Evolutionary conservation across 2,888 invertebrate species (phyloP).

Genomic region (Mermis nigrescens): DNA sequence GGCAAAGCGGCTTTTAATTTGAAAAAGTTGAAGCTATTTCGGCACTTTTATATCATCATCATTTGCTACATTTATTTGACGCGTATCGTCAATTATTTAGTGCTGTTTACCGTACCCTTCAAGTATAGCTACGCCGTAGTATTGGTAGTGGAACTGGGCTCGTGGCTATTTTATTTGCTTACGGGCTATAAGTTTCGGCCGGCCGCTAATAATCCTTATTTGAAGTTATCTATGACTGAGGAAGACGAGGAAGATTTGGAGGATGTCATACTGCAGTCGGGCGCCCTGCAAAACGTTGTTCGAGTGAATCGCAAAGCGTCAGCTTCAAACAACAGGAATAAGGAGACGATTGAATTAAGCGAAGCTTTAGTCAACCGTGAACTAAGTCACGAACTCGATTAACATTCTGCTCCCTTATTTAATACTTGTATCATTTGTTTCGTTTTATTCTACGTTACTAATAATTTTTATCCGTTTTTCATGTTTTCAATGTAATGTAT

Average conservation of each 20-base stretch:
- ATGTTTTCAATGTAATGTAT: no score
- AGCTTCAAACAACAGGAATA: not conserved
- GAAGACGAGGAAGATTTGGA: constrained; percentile 49
- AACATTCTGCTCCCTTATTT: no score
- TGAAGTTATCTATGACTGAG: constrained; percentile 50
- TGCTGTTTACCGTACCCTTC: constrained; percentile 89
- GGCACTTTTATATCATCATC: constrained; percentile 87
- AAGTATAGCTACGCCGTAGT: constrained; percentile 89
- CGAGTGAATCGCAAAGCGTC: constrained; percentile 40
- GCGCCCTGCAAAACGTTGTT: constrained; percentile 47
- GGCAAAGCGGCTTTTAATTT: constrained; percentile 90
- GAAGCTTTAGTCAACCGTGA: not conserved
- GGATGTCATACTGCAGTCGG: constrained; percentile 52
- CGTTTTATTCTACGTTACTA: no score
- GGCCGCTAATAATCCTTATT: constrained; percentile 80
- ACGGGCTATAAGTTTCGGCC: constrained; percentile 92
- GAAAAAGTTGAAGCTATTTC: constrained; percentile 72
- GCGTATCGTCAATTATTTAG: constrained; percentile 72
- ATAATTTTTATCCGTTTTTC: no score
- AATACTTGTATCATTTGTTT: no score
- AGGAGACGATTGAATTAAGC: not conserved
- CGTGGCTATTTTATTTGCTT: constrained; percentile 78
- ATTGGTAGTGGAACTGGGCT: constrained; percentile 81
- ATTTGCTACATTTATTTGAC: constrained; percentile 95
- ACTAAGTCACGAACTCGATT: not conserved